Evolutionary conservation across 2,113 vertebrate species (phyloP), one percentile per base, ranked within the genome.

Genomic region (Anarhynchus alexandrinus): DNA sequence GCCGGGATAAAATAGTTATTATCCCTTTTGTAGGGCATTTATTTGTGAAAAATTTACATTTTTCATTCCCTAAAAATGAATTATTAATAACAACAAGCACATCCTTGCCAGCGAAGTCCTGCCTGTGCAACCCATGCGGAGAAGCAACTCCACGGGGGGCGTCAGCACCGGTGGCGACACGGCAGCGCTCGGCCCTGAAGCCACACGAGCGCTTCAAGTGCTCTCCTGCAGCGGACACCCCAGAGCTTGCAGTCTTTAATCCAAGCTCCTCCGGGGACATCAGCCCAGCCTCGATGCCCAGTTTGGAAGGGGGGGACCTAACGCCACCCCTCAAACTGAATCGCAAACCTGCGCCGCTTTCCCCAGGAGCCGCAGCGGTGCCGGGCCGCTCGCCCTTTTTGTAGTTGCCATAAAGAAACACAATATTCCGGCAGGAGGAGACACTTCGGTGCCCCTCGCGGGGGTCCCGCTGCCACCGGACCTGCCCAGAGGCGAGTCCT

Each of bases 1-100:
- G 88, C 40, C 80, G 62, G 62, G 84, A 92, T 54, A 84, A 94
- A 95, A 72, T 27, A 95, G 22, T 88, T 92, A 86, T 90, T 80
- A 88, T 69, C 43, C 58, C 62, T 92, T 93, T 66, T 77, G 55
- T 52, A 70, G 45, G 23, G 32, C 49, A 82, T 16, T 36, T 65
- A n/a, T 72, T 82, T 82, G 62, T 77, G 67, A 80, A 90, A 86
- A 92, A 82, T 38, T 49, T 73, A 54, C 11, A 70, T 81, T 80
- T 77, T 81, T 59, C 67, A n/a, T 90, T 64, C 86, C 38, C 42
- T 52, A 64, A 38, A 91, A 93, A 88, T 92, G 72, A 92, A 88
- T 92, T 92, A 83, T 65, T 88, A 86, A 67, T 49, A 88, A 51
- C n/a, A 72, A 82, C 6, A 16, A 79, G 69, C 22, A 47, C 36